These are phyloP conservation scores for Harpalus rufipes DNA, from an alignment of 2,888 invertebrate species.

Conservation along the genomic window DNA sequence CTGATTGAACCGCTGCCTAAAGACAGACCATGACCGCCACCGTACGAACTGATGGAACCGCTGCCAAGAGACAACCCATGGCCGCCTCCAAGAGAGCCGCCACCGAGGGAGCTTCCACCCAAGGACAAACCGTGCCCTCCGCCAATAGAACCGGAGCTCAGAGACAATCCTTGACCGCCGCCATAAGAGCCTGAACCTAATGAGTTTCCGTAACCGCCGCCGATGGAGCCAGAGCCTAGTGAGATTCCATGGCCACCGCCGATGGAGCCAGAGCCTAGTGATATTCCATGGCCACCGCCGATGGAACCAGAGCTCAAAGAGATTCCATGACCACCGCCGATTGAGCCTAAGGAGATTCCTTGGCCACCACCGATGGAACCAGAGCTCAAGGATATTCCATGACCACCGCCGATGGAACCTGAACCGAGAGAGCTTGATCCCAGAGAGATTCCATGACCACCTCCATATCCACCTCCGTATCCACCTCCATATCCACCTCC, in stretches of 20 bases:
- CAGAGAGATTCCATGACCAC: conserved; percentile 42
- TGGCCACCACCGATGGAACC: conserved; percentile 51
- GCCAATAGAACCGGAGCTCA: conserved; percentile 23
- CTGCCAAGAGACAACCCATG: conserved; percentile 22
- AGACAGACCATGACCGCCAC: conserved; percentile 15
- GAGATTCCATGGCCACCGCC: conserved; percentile 28
- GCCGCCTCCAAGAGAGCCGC: conserved; percentile 19
- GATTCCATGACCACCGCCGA: conserved; percentile 40
- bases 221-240: background rate
- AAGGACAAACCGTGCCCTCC: conserved; percentile 12
- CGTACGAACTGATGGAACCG: background rate
- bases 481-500: conserved; percentile 56
- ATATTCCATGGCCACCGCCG: conserved; percentile 54
- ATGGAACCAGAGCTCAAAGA: conserved; percentile 22
- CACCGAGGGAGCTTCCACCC: background rate
- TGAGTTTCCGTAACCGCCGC: conserved; percentile 3
- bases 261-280: conserved; percentile 41
- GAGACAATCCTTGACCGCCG: conserved; percentile 40
- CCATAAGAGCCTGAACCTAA: conserved; percentile 32
- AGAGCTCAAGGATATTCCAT: conserved; percentile 31
- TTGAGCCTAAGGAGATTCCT: conserved; percentile 13
- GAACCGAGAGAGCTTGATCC: conserved; percentile 47
- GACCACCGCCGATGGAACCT: conserved; percentile 44
- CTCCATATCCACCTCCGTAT: conserved; percentile 49
- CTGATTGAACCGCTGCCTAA: conserved; percentile 4